Evolutionary conservation across 2,888 invertebrate species (phyloP), one percentile per base, ranked within the genome.

Genomic region (Cylloceria caligata): DNA sequence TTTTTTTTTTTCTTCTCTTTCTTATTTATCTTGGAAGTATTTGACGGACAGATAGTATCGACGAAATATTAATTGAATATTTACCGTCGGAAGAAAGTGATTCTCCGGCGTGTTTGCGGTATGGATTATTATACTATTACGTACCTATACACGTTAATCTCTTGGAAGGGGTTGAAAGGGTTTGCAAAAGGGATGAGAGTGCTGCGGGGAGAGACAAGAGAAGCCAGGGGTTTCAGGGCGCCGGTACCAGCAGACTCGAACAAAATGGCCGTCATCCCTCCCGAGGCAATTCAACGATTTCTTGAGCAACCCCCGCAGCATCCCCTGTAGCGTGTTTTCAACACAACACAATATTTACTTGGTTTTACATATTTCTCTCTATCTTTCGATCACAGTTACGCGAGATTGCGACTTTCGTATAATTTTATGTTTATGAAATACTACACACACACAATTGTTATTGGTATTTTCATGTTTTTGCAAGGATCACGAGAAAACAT

Each of bases 131-230:
- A 34, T 60, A 64, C 65, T 47, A 64, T 73, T 74, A 34, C 60
- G 47, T 68, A 27, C 21, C 52, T 73, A 52, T 72, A 68, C 49
- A 68, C 76, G 71, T 68, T 77, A 77, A 81, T 77, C 72, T 76
- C 34, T 67, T 57, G 82, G 73, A 81, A 83, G 80, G 83, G 80
- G 69, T 82, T 82, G 68, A 82, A 82, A 80, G 83, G 81, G 81
- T 76, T 49, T 69, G 34, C 21, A 68, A 55, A 76, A 71, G 77
- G 82, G 49, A 57, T 69, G 76, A 82, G 82, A 52, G 52, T 13
- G 21, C 21, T 7, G 24, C 11, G 13, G 3, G 21, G 60, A 13
- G 67, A 67, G 36, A 71, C n/a, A 47, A 76, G 75, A 68, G 76
- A 80, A 79, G 80, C 73, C 69, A 71, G 76, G 68, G 69, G 77